phyloP scores from a whole-genome alignment of 2,888 invertebrate species.

The Drosophila seclusa region DNA sequence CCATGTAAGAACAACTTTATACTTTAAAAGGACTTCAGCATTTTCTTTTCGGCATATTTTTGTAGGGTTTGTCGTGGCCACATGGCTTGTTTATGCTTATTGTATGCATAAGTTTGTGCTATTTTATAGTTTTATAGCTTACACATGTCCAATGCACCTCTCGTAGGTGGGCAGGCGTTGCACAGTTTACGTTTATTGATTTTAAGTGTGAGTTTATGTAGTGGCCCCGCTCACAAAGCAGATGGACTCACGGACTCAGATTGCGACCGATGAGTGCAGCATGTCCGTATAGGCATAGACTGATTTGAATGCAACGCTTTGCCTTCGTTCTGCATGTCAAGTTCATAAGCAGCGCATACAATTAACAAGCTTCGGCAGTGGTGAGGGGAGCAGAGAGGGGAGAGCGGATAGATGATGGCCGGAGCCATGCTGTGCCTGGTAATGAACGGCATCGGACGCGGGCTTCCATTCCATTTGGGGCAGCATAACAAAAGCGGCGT shows the following conservation, averaged over 20 bases:
- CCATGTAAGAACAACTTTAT: constrained; percentile 77
- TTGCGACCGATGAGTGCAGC: constrained; percentile 33
- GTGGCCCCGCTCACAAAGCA: constrained; percentile 24
- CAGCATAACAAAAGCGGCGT: constrained; percentile 56
- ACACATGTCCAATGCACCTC: constrained; percentile 55
- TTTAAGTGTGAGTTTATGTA: constrained; percentile 77
- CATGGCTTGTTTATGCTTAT: constrained; percentile 69
- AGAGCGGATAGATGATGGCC: constrained; percentile 1
- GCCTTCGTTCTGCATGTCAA: constrained; percentile 67
- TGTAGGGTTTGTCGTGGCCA: constrained; percentile 42
- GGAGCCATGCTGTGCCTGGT: constrained; percentile 58
- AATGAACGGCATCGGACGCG: constrained; percentile 48
- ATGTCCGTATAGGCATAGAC: constrained; percentile 35
- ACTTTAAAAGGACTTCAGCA: constrained; percentile 15
- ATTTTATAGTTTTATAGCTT: constrained; percentile 72
- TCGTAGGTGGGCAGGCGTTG: constrained; percentile 66
- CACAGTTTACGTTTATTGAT: constrained; percentile 75
- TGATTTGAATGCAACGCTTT: constrained; percentile 21
- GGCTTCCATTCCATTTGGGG: constrained; percentile 34
- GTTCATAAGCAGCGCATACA: constrained; percentile 68
- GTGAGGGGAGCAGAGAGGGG: neutral
- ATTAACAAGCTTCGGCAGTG: constrained; percentile 46
- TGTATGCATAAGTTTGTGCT: constrained; percentile 72
- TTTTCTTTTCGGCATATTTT: constrained; percentile 38
- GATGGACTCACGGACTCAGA: constrained; percentile 14